phyloP scores from a whole-genome alignment of 2,888 invertebrate genomes.

The Clistopyga incitator region DNA sequence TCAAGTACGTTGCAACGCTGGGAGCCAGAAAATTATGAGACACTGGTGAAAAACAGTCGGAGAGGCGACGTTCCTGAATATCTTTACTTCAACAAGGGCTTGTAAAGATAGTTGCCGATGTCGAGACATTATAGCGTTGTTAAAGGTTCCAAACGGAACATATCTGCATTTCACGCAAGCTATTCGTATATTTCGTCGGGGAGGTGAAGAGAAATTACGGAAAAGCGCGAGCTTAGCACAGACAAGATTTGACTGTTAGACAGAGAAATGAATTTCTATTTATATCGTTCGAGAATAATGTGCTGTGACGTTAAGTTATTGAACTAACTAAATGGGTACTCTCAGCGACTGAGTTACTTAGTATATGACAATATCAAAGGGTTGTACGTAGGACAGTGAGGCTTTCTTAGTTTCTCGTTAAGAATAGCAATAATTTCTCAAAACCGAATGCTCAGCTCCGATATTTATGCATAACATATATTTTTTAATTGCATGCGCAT shows the following conservation, averaged over 20 bases:
- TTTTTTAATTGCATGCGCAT: neutral
- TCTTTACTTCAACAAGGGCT: conserved; percentile 95
- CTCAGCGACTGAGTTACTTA: conserved; percentile 38
- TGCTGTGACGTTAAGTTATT: conserved; percentile 61
- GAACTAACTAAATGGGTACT: conserved; percentile 35
- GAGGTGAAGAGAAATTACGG: neutral
- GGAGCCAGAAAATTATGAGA: conserved; percentile 90
- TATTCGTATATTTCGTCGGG: conserved; percentile 10
- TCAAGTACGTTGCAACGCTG: conserved; percentile 89
- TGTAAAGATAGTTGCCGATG: conserved; percentile 85
- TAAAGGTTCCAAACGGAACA: conserved; percentile 38
- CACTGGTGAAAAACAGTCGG: conserved; percentile 88
- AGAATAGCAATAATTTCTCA: conserved; percentile 61
- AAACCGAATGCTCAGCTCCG: conserved; percentile 29
- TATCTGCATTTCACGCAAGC: conserved; percentile 44
- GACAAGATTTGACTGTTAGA: conserved; percentile 45
- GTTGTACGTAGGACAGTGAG: conserved; percentile 32
- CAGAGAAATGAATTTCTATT: conserved; percentile 29
- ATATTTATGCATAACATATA: neutral
- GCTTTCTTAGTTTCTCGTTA: conserved; percentile 50
- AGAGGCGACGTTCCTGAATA: conserved; percentile 88
- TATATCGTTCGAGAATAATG: conserved; percentile 46
- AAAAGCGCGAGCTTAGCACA: conserved; percentile 51
- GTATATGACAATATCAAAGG: conserved; percentile 53
- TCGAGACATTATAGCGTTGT: conserved; percentile 42